Percentiles rank a stretch among this genome's conserved stretches.
These are phyloP conservation scores for Taphrorychus bicolor DNA, from an alignment of 2,888 invertebrate species.

Conservation along the genomic window DNA sequence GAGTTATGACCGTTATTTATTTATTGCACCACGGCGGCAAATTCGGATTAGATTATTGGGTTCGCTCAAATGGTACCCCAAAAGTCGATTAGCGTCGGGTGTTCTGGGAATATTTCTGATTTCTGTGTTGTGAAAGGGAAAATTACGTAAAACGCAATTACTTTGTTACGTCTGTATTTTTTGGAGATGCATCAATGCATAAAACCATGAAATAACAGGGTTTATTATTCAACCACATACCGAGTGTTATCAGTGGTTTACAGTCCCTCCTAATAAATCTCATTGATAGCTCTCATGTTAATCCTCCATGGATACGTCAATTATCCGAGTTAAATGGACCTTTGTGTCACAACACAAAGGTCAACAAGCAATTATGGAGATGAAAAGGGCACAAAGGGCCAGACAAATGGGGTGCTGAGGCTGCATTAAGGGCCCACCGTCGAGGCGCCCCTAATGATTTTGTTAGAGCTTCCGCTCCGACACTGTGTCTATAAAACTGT, in stretches of 20 bases:
- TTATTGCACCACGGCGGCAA: background rate
- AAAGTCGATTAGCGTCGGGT: background rate
- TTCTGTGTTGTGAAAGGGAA: background rate
- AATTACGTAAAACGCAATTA: background rate
- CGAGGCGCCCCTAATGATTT: background rate
- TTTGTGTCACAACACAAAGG: background rate
- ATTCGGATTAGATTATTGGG: background rate
- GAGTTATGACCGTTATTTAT: background rate
- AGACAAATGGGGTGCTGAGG: background rate
- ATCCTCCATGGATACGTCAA: no score
- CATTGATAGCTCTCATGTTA: background rate
- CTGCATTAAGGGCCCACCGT: background rate
- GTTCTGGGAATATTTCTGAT: background rate
- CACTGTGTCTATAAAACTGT: no score
- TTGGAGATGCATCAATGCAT: background rate
- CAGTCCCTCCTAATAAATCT: background rate
- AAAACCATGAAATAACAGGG: background rate
- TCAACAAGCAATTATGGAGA: background rate
- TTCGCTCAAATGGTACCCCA: background rate
- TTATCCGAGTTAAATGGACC: background rate
- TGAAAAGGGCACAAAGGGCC: background rate
- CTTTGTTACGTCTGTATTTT: background rate
- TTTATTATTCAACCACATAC: background rate
- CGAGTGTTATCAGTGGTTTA: no score
- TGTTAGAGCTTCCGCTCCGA: background rate